Evolutionary conservation across 2,888 invertebrate species (phyloP), one percentile per base, ranked within the genome.

Genomic region (Allophyes oxyacanthae): DNA sequence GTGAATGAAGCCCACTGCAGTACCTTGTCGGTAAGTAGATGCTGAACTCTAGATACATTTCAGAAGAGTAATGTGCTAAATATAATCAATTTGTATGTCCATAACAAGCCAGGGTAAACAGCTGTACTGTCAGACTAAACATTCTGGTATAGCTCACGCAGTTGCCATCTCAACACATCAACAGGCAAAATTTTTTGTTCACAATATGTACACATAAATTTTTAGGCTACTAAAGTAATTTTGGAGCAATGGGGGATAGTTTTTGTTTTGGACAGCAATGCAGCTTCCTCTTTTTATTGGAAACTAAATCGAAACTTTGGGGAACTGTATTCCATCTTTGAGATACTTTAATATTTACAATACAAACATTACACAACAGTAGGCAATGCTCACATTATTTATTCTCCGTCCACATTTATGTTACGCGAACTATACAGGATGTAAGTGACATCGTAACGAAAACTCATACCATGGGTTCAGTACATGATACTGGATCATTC

Each of bases 101-200:
- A 45, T 50, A 60, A 20, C 33, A 40, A 38, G 50, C 45, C 37
- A 26, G 43, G 33, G 32, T 55, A 55, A 53, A 37, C 65, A 58
- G 30, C n/a, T 14, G 15, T 28, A 13, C 46, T 40, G 41, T 45
- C 49, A 71, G 50, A 75, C 75, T 71, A 71, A 75, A 72, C 72
- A 72, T 40, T 58, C 48, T 60, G 66, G 13, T 42, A n/a, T 42
- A 36, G 34, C 49, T 57, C 51, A 59, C 30, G 33, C 42, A 15
- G 62, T 53, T 52, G 41, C 44, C 34, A 64, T 64, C 44, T 59
- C 43, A 46, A 56, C 72, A 40, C n/a, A 2, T 28, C 25, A 11
- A 30, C 41, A 5, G 43, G 15, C 36, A 9, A 32, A 46, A 20
- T 42, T 44, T 72, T 72, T 38, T 20, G 13, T 34, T 49, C 32